Base-by-base conservation (phyloP, 2,113 vertebrate species). In the Pheucticus melanocephalus region DNA sequence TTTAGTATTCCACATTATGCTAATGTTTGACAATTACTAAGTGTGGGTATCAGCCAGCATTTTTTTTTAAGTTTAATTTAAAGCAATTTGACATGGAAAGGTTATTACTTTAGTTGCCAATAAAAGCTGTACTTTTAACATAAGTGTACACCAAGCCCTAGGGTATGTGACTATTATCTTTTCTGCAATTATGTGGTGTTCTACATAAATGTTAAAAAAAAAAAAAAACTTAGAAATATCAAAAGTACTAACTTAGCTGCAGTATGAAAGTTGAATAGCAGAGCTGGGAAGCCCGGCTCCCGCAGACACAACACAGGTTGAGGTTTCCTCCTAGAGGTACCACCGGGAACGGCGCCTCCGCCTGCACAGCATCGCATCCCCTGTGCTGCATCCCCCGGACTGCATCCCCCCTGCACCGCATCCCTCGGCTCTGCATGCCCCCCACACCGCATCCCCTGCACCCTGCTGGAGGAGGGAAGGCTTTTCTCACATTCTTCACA, bases 101-200 rank as follows among this genome's bases (percentile, higher is more conserved):
- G 98, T 98, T 98, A 98, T 98, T 98, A 98, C 97, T 98, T 98
- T 97, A 98, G 97, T 98, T 98, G 98, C 97, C 98, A 98, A 98
- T 98, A 98, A 98, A 98, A 98, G 98, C 98, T 98, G 97, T 98
- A 98, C 98, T 98, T 98, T 98, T 98, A 98, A 98, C 98, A 97
- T 98, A 98, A 98, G 97, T 98, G 98, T 98, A 98, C 98, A 98
- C 98, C 97, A 97, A 98, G 98, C 98, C 98, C 98, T 97, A 97
- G 98, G 98, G 98, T 98, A 98, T 97, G 97, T 98, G 98, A 98
- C 98, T 98, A 98, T 98, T 98, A 98, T 98, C 98, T 98, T 98
- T 98, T 97, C 98, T 97, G 97, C 98, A 98, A 98, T 98, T 98
- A 98, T 98, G 97, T 98, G 97, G 98, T 98, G 97, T 98, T 98